phyloP scores from a whole-genome alignment of 2,113 vertebrate species.

The Xiphorhynchus elegans region DNA sequence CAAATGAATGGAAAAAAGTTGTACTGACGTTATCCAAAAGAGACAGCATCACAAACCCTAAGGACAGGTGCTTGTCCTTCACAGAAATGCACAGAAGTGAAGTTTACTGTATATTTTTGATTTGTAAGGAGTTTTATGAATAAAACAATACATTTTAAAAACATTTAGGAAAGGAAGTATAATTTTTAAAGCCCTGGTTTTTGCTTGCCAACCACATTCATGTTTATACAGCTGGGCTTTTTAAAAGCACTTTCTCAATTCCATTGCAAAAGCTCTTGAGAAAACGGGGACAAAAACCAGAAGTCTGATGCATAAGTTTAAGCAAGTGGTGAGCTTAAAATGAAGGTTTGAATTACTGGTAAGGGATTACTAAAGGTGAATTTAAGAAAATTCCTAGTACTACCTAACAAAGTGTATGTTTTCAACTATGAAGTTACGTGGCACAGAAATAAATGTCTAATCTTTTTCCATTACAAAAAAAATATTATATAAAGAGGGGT shows the following conservation, averaged over 20 bases:
- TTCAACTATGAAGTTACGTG: not conserved
- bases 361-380: not conserved
- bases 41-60: not conserved
- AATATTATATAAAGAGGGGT: not conserved
- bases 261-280: not conserved
- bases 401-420: not conserved
- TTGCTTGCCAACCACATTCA: not conserved
- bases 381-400: not conserved
- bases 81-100: not conserved
- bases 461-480: not conserved
- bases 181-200: not conserved
- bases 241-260: not conserved
- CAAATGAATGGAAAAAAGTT: not conserved
- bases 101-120: not conserved
- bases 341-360: not conserved
- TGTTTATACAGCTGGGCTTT: conserved; percentile 48
- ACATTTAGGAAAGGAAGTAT: not conserved
- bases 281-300: not conserved
- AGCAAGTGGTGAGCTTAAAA: not conserved
- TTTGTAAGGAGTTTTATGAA: not conserved
- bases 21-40: not conserved
- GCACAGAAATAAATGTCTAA: not conserved
- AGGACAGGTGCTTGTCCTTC: not conserved
- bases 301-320: not conserved
- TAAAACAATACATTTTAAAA: conserved; percentile 3